Evolutionary conservation across 2,888 invertebrate species (phyloP).

Genomic region (Leistus spinibarbis): DNA sequence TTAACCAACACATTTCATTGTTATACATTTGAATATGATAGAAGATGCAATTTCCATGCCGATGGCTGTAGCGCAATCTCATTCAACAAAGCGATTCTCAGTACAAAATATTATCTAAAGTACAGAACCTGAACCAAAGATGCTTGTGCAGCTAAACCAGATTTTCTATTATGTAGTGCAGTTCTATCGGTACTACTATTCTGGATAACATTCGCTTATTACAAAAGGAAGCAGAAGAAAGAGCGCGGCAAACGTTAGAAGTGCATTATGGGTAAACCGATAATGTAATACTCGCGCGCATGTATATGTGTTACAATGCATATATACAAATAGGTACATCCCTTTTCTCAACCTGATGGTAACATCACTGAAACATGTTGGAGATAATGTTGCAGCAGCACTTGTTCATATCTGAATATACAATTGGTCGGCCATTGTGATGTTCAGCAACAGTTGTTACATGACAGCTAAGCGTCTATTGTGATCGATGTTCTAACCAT

Average conservation of each 20-base stretch:
- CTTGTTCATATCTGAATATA: not conserved
- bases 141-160: not conserved
- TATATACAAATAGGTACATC: too few species aligned
- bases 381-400: not conserved
- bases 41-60: too few species aligned
- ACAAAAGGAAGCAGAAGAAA: not conserved
- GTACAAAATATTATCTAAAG: not conserved
- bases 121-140: not conserved
- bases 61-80: not conserved
- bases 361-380: not conserved
- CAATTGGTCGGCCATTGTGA: not conserved
- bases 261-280: not conserved
- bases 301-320: too few species aligned
- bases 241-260: not conserved
- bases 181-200: not conserved
- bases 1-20: too few species aligned
- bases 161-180: not conserved
- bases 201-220: not conserved
- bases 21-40: too few species aligned
- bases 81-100: not conserved
- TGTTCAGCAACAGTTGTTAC: not conserved
- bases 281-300: not conserved
- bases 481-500: not conserved
- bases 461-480: not conserved
- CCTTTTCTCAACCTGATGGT: not conserved